Conservation (phyloP, 2,113 vertebrate genomes). For the Tragelaphus buxtoni region DNA sequence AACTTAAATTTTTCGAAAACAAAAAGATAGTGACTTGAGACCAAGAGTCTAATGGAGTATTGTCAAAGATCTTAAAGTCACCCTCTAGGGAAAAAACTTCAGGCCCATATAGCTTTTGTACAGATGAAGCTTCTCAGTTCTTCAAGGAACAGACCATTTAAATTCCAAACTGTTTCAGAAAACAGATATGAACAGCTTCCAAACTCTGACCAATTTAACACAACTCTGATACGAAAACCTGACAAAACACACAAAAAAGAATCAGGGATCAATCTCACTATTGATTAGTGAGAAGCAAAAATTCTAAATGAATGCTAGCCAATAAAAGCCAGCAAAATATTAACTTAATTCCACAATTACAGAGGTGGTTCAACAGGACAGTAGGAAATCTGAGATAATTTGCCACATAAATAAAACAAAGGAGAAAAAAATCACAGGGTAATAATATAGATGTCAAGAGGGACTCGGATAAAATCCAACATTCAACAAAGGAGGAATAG, state of each 20-base stretch:
- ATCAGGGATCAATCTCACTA: neutral
- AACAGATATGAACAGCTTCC: neutral
- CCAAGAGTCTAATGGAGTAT: neutral
- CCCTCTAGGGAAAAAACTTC: neutral
- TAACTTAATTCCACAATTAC: slow-evolving; percentile 20
- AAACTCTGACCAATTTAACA: neutral
- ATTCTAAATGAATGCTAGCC: neutral
- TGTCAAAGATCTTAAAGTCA: neutral
- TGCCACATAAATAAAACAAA: neutral
- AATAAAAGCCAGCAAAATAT: slow-evolving; percentile 7
- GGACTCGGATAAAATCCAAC: neutral
- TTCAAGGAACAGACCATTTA: neutral
- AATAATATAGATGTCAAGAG: neutral
- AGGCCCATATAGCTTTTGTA: neutral
- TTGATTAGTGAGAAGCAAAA: slow-evolving; percentile 20
- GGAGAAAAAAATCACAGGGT: neutral
- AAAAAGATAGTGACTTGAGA: neutral
- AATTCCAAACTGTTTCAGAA: neutral
- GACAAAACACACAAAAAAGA: neutral
- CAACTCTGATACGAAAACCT: neutral
- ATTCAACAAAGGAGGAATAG: neutral
- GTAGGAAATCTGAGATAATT: neutral
- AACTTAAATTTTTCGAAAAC: neutral
- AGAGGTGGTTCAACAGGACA: neutral
- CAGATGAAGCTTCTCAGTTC: neutral